Evolutionary conservation across 1,140 invertebrate species (phyloP), one percentile per base, ranked within the genome.

Genomic region (Leptinotarsa defecta): DNA sequence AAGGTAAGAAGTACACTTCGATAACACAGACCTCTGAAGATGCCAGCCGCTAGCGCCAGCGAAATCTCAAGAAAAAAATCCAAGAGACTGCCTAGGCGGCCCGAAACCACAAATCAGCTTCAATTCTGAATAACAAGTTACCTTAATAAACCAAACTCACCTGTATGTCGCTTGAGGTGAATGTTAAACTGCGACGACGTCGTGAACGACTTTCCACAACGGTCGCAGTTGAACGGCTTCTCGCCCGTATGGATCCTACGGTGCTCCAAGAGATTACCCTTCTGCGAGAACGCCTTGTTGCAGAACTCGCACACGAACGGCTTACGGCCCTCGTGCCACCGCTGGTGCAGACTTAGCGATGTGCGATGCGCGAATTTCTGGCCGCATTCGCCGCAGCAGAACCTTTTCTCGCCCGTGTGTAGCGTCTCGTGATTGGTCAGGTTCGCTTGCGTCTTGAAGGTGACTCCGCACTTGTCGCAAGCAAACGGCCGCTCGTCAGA

Each of bases 301-400:
- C 91, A 92, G 4, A 90, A 83, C 5, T 89, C 85, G 77, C 91
- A 92, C 52, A 86, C 85, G 67, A 88, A 91, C 0, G 90, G 90
- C 76, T 91, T 91, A 57, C 90, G 87, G 11, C 90, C 90, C 11
- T 86, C 87, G 73, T 88, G 87, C 85, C 86, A 87, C 22, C 89
- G 79, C 82, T 89, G 88, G 83, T 94, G 92, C 48, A 93, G 82
- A 4, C 88, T 92, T 3, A 93, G 87, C 79, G 91, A 92, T 8
- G 92, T 92, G 86, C 92, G 93, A 82, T 93, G 92, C 3, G 91
- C 88, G 84, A 93, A 94, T 72, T 87, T 89, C 80, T 94, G 93
- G 13, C 91, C 91, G 84, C 94, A 96, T 68, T 93, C 88, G 74
- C 91, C 89, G 81, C 94, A 95, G 22, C 88, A 86, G 84, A 91